Percentiles rank a stretch among this genome's conserved stretches.
phyloP scores from a whole-genome alignment of 2,113 vertebrate genomes.

The Cariama cristata region DNA sequence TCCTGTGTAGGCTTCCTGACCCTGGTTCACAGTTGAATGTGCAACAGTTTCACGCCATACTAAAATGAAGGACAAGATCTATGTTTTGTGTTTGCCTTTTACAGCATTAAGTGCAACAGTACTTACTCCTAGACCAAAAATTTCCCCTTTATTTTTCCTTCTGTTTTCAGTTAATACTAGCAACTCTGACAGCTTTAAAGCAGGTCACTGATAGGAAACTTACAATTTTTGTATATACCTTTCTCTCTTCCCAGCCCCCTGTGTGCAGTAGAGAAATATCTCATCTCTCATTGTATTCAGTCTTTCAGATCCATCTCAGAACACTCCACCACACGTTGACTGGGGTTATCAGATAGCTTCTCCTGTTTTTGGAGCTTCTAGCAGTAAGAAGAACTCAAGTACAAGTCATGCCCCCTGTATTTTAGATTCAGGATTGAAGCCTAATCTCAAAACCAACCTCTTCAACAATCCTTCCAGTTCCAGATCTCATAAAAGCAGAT shows the following conservation, averaged over 20 bases:
- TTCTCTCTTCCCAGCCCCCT: not conserved
- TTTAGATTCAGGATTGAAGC: constrained; percentile 70
- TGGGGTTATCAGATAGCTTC: constrained; percentile 69
- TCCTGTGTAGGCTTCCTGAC: not conserved
- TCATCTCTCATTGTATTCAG: constrained; percentile 68
- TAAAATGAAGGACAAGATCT: not conserved
- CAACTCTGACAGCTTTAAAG: not conserved
- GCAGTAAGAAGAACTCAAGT: constrained; percentile 66
- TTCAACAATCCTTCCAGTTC: constrained; percentile 61
- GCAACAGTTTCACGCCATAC: not conserved
- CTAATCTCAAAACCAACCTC: constrained; percentile 57
- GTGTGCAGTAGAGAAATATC: not conserved
- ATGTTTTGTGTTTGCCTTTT: not conserved
- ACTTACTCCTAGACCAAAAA: not conserved
- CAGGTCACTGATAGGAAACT: not conserved
- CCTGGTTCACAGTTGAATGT: not conserved
- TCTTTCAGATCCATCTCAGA: constrained; percentile 70
- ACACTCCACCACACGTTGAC: constrained; percentile 52
- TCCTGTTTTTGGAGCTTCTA: constrained; percentile 80
- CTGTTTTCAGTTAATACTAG: not conserved
- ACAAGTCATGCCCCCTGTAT: constrained; percentile 76
- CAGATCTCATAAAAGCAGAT: constrained; percentile 70
- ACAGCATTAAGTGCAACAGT: not conserved
- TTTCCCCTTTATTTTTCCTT: not conserved
- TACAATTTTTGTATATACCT: not conserved